phyloP scores from a whole-genome alignment of 2,797 vertebrate genomes.

The Alouatta caraya region DNA sequence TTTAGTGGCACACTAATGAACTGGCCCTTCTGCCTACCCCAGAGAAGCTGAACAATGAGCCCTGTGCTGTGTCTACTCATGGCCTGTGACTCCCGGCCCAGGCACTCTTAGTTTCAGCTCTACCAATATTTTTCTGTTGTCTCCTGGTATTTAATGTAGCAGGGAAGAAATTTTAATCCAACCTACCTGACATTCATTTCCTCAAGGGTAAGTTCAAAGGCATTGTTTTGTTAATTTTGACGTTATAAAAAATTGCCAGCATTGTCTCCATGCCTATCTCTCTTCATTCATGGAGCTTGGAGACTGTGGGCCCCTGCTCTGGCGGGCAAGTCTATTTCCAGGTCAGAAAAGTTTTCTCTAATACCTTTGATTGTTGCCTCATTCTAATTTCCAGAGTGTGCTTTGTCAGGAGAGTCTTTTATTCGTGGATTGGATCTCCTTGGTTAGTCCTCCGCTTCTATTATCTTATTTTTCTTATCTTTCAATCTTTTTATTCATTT shows the following conservation, averaged over 20 bases:
- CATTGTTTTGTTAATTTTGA: neutral
- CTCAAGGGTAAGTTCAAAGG: neutral
- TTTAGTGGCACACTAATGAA: no score
- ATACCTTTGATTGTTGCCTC: neutral
- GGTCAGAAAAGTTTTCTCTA: neutral
- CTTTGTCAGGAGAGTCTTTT: neutral
- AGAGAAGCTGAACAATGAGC: neutral
- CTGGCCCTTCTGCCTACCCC: rapidly evolving
- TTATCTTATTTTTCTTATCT: constrained; percentile 27
- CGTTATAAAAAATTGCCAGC: neutral
- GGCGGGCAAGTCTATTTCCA: rapidly evolving
- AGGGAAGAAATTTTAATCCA: neutral
- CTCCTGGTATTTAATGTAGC: neutral
- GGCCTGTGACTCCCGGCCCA: no score
- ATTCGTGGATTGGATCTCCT: neutral
- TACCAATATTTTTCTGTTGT: neutral
- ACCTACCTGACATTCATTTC: neutral
- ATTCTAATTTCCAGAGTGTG: neutral
- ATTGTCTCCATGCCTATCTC: neutral
- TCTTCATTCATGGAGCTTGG: neutral
- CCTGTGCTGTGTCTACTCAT: rapidly evolving
- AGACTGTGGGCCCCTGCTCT: rapidly evolving
- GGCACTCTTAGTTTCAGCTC: neutral
- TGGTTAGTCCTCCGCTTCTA: neutral
- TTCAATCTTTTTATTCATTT: constrained; percentile 54